Evolutionary conservation across 1,140 invertebrate species (phyloP), one percentile per base, ranked within the genome.

Genomic region (Rhopalosiphum padi): DNA sequence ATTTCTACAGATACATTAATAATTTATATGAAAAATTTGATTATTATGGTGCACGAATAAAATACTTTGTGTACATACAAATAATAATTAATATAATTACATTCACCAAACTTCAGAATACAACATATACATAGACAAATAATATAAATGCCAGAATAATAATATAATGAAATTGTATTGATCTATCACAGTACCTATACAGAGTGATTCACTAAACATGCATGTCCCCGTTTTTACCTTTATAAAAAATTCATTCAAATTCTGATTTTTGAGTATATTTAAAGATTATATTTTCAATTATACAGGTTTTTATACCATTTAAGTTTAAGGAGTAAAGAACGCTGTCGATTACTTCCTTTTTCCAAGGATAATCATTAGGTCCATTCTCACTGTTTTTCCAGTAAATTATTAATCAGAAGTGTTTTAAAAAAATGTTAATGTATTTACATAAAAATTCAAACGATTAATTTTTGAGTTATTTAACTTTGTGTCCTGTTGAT

Each of bases 1-100:
- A 68, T 11, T 68, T n/a, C 60, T 15, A 11, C 55, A 30, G 11
- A 60, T 30, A 60, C 4, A 60, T 60, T 60, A 25, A 30, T 30
- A n/a, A 68, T 68, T 68, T 68, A 68, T 5, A 30, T 30, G 25
- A 68, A 68, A 68, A n/a, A 68, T n/a, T n/a, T 11, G 60, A 68
- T 15, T 68, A 68, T n/a, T 60, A 11, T 51, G 18, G 18, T 68
- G 30, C 15, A n/a, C 60, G 60, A 68, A 30, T 15, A n/a, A 68
- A 68, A 68, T n/a, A 68, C 30, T n/a, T 30, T n/a, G n/a, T 4
- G 11, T 18, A 68, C 9, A 30, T n/a, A n/a, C 30, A n/a, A 68
- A 68, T n/a, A 68, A 68, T n/a, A 68, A n/a, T n/a, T 68, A 68
- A 68, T 68, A n/a, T n/a, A 68, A 68, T n/a, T 68, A 68, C 60